These are phyloP conservation scores for Ameiurus melas DNA, from an alignment of 2,113 vertebrate genomes.

Conservation along the genomic window DNA sequence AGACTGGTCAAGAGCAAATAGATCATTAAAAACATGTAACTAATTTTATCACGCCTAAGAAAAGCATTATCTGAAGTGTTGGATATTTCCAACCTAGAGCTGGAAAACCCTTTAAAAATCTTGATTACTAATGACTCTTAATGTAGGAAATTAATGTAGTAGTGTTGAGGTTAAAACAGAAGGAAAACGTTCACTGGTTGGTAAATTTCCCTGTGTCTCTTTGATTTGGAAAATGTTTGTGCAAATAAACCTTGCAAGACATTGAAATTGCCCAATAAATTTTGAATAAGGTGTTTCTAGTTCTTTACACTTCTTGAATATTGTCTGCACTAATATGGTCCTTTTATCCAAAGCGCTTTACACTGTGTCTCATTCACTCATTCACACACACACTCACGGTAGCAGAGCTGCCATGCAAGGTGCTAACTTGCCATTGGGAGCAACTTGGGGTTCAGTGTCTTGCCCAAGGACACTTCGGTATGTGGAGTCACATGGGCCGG, in stretches of 20 bases:
- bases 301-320: neutral
- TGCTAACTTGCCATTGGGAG: too few relatives aligned
- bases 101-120: neutral
- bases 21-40: neutral
- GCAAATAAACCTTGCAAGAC: slow-evolving; percentile 34
- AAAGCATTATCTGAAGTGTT: neutral
- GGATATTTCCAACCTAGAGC: neutral
- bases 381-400: too few relatives aligned
- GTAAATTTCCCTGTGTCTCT: slow-evolving; percentile 10
- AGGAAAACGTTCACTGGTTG: neutral
- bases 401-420: too few relatives aligned
- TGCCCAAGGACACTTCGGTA: too few relatives aligned
- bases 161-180: neutral
- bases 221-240: slow-evolving; percentile 26
- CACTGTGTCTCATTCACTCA: too few relatives aligned
- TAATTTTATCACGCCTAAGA: neutral
- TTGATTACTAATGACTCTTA: neutral
- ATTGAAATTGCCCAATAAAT: neutral
- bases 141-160: neutral
- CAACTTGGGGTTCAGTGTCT: too few relatives aligned
- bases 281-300: neutral
- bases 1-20: slow-evolving; percentile 62
- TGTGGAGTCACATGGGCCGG: too few relatives aligned
- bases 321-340: too few relatives aligned
- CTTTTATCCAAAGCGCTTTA: too few relatives aligned